Percentiles rank a stretch among this genome's conserved stretches.
phyloP scores from a whole-genome alignment of 2,113 vertebrate species.

The Aramus guarauna region DNA sequence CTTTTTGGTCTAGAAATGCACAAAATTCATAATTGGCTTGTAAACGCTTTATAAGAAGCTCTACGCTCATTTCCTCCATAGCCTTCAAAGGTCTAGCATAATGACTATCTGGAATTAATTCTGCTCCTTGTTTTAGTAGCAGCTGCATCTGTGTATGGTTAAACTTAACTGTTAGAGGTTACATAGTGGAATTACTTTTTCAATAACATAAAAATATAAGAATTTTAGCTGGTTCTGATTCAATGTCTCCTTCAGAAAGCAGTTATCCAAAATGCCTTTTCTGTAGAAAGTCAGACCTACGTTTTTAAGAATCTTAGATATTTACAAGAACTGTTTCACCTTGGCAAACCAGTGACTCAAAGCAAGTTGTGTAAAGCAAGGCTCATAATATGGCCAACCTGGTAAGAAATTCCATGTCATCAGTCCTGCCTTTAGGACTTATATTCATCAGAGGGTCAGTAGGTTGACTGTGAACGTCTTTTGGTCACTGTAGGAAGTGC shows the following conservation, averaged over 20 bases:
- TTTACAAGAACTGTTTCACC: not conserved
- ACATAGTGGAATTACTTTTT: conserved; percentile 3
- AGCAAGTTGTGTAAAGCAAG: not conserved
- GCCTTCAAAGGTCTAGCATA: conserved; percentile 26
- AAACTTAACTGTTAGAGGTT: conserved; percentile 7
- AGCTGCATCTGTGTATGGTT: conserved; percentile 25
- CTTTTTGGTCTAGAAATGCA: conserved; percentile 3
- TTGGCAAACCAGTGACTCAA: not conserved
- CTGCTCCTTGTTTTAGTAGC: conserved; percentile 18
- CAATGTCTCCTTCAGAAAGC: not conserved
- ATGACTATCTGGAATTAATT: conserved; percentile 50
- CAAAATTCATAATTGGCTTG: conserved; percentile 30
- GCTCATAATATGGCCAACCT: not conserved
- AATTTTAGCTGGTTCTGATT: not conserved
- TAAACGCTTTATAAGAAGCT: conserved; percentile 48
- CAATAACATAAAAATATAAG: not conserved
- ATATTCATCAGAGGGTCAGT: not conserved
- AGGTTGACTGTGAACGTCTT: not conserved
- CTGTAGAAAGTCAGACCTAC: not conserved
- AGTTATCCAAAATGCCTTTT: not conserved
- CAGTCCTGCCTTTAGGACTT: not conserved
- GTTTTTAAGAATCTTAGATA: not conserved
- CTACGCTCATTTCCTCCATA: not conserved
- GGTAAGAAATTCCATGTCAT: not conserved
- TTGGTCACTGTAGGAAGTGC: not conserved